Base-by-base conservation (phyloP, 2,797 vertebrate species). In the Tragopan temminckii region DNA sequence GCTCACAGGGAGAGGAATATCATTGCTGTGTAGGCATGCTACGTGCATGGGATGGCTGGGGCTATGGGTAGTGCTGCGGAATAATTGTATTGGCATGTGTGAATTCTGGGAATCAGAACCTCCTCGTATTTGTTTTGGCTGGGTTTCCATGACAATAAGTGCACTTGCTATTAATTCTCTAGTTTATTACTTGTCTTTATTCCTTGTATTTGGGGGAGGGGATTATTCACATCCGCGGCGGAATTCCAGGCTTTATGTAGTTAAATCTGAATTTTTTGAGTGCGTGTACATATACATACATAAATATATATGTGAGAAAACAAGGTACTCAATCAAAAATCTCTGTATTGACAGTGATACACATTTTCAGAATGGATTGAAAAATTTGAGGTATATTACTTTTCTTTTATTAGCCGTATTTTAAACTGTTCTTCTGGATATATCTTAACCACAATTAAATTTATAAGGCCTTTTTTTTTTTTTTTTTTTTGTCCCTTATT, bases 101-200 rank as follows among this genome's bases (percentile, higher is more conserved):
- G 85, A 77, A 87, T 88, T 95, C 77, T 81, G 93, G 93, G 96
- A 97, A 96, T 85, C 35, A 52, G 36, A 46, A 87, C 63, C 70
- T 35, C 53, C 42, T 23, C 1, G 0, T 90, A 76, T 94, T 96
- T 95, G 93, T 89, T 74, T 90, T 93, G 95, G 76, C 67, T 3
- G 24, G 5, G 81, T 95, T 67, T 76, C 90, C 89, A 78, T 82
- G 92, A 93, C 71, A 86, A 71, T 85, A 36, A 68, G 79, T 69
- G 78, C 42, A 31, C 62, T 89, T 42, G 81, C 53, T 74, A 40
- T 88, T 63, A 93, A 80, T 82, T 93, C 76, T 62, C 33, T 11
- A 38, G 19, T 66, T 90, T 92, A 72, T 88, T 81, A 13, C 35
- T 6, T 1, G 35, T 6, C 36, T 78, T 79, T 48, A 63, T 46